Percentiles rank a stretch among this genome's conserved stretches.
Evolutionary conservation across 37 sponge, comb jelly and placozoan genomes (phyloP).

Genomic region (Cladorhizidae sp.): DNA sequence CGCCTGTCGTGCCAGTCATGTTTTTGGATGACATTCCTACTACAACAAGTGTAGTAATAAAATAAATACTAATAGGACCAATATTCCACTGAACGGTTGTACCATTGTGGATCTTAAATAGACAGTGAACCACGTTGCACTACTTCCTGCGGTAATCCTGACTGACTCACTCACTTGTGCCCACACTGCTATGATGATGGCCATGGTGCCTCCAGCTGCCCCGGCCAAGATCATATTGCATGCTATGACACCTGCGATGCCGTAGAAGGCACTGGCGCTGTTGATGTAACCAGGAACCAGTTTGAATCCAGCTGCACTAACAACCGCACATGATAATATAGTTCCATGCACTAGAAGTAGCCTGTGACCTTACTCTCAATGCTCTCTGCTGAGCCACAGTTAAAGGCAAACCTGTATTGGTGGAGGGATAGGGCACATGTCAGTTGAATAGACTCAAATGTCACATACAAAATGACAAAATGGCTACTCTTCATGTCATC

Average conservation of each 20-base stretch:
- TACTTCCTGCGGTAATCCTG: not conserved
- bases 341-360: not conserved
- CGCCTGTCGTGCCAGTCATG: too few species aligned
- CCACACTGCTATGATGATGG: slow-evolving; percentile 78
- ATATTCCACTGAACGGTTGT: too few species aligned
- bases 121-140: not conserved
- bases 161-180: slow-evolving; percentile 66
- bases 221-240: slow-evolving; percentile 88
- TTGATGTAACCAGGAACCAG: not conserved
- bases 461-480: too few species aligned
- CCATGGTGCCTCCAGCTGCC: slow-evolving; percentile 73
- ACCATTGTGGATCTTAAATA: not conserved
- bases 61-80: too few species aligned
- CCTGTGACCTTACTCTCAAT: slow-evolving; percentile 50
- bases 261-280: slow-evolving; percentile 40
- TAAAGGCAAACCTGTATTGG: slow-evolving; percentile 84
- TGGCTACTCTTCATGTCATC: too few species aligned
- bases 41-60: too few species aligned
- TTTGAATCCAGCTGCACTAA: slow-evolving; percentile 5
- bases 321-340: too few species aligned
- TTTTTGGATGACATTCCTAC: too few species aligned
- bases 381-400: slow-evolving; percentile 93
- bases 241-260: slow-evolving; percentile 75
- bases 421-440: not conserved
- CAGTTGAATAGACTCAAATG: too few species aligned